Conservation (phyloP, 2,797 vertebrate genomes). For the Dromococcyx pavoninus region DNA sequence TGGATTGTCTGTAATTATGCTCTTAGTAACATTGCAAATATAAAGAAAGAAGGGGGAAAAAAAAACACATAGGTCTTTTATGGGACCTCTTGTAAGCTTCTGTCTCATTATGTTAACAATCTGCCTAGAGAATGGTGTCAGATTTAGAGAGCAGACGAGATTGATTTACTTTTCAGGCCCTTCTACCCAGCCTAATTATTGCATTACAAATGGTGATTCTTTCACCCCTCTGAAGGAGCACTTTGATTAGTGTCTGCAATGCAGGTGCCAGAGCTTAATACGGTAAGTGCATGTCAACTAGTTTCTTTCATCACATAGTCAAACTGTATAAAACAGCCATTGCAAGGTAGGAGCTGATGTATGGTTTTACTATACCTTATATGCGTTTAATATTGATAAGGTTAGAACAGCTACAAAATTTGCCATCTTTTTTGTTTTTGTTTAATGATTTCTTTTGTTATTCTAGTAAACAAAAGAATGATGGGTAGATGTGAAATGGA, state of each 20-base stretch:
- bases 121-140: conserved; percentile 77
- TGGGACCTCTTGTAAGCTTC: conserved; percentile 71
- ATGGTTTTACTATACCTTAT: neutral
- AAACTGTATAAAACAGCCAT: conserved; percentile 45
- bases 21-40: conserved; percentile 69
- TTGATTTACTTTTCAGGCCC: conserved; percentile 87
- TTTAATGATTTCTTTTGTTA: neutral
- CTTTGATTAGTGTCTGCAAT: conserved; percentile 77
- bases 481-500: neutral
- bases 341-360: neutral
- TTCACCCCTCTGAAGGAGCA: conserved; percentile 78
- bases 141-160: conserved; percentile 78
- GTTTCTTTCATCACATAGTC: conserved; percentile 57
- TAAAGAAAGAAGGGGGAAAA: conserved; percentile 38
- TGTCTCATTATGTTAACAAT: conserved; percentile 80
- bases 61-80: conserved; percentile 55
- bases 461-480: neutral
- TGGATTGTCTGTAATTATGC: conserved; percentile 71
- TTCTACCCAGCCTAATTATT: conserved; percentile 88
- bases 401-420: neutral
- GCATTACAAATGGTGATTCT: conserved; percentile 87
- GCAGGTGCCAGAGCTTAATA: conserved; percentile 73
- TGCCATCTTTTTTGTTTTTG: neutral
- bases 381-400: conserved; percentile 26
- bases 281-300: conserved; percentile 76